These are phyloP conservation scores for Ceratina calcarata DNA, from an alignment of 1,140 invertebrate genomes.

Conservation along the genomic window DNA sequence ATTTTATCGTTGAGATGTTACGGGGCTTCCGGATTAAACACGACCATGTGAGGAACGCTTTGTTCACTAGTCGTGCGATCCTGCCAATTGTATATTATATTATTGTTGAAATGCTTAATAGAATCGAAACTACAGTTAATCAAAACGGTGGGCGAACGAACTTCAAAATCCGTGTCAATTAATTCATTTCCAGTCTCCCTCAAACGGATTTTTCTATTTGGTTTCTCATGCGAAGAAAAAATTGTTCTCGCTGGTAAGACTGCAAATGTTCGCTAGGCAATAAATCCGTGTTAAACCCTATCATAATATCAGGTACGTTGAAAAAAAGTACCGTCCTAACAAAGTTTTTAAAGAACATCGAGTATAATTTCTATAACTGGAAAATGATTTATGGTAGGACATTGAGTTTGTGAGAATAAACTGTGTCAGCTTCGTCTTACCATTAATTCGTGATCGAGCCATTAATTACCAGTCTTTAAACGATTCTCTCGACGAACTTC, in stretches of 20 bases:
- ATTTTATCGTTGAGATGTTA: background rate
- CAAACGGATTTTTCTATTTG: background rate
- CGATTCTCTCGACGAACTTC: background rate
- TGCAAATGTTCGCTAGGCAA: too few relatives aligned
- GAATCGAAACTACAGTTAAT: background rate
- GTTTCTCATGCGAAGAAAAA: too few relatives aligned
- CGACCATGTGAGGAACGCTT: background rate
- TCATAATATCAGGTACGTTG: too few relatives aligned
- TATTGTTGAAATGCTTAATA: background rate
- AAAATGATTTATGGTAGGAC: too few relatives aligned
- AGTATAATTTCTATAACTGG: too few relatives aligned
- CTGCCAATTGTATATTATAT: constrained; percentile 12
- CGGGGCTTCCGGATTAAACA: constrained; percentile 17
- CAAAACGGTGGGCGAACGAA: background rate
- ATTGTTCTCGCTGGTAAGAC: too few relatives aligned
- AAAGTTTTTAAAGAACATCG: too few relatives aligned
- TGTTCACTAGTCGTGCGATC: background rate
- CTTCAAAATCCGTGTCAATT: background rate
- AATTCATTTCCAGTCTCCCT: background rate
- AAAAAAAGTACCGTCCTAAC: too few relatives aligned
- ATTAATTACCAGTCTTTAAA: constrained; percentile 7
- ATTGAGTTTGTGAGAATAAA: constrained; percentile 29
- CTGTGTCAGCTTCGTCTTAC: constrained; percentile 47
- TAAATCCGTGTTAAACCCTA: too few relatives aligned
- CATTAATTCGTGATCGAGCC: constrained; percentile 28